Percentiles rank a stretch among this genome's conserved stretches.
Evolutionary conservation across 2,113 vertebrate genomes (phyloP).

Genomic region (Elephantulus edwardii): DNA sequence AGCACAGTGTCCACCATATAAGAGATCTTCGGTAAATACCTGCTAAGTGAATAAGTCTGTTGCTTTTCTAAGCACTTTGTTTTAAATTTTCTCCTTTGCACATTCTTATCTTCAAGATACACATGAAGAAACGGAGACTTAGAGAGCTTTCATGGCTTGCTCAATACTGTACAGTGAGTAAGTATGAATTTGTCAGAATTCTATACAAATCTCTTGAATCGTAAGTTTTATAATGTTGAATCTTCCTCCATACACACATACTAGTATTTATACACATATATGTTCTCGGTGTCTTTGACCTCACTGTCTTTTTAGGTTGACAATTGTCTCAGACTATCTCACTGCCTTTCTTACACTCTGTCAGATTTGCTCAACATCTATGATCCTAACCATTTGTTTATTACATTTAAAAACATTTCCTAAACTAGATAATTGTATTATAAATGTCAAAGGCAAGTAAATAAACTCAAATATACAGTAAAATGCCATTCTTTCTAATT

Average conservation of each 20-base stretch:
- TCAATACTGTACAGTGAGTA: background rate
- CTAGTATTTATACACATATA: background rate
- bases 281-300: background rate
- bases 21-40: background rate
- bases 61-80: background rate
- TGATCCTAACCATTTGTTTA: background rate
- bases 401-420: slow-evolving; percentile 19
- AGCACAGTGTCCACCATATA: background rate
- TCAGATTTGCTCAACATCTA: background rate
- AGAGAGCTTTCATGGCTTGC: background rate
- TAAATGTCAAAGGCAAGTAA: no score
- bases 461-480: no score
- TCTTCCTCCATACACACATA: no score
- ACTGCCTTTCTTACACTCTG: background rate
- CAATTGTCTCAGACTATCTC: background rate
- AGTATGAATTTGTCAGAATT: background rate
- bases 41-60: background rate
- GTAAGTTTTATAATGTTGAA: background rate
- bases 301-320: background rate
- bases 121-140: slow-evolving; percentile 11
- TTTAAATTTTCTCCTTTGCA: background rate
- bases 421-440: background rate
- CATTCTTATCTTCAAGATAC: background rate
- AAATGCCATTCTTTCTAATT: no score
- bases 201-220: background rate